These are phyloP conservation scores for Gymnocephalus cernua DNA, from an alignment of 2,113 vertebrate species.

Conservation along the genomic window DNA sequence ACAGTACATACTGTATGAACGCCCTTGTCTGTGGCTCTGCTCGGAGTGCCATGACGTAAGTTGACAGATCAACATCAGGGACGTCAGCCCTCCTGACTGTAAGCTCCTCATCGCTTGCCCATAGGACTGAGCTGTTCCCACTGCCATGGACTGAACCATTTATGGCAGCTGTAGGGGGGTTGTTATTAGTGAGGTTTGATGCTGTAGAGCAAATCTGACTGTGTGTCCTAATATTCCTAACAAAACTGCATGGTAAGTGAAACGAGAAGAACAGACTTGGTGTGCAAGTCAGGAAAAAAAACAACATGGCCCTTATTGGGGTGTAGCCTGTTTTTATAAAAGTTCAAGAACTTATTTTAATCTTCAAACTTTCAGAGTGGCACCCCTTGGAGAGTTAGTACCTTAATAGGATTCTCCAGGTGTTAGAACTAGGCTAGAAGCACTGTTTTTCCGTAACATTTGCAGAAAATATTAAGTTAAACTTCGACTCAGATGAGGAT, in stretches of 20 bases:
- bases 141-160: conserved; percentile 26
- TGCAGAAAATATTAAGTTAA: conserved; percentile 8
- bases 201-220: not conserved
- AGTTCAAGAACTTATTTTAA: conserved; percentile 17
- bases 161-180: conserved; percentile 16
- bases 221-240: not conserved
- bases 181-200: not conserved
- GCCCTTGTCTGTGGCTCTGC: conserved; percentile 28
- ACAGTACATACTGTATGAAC: not conserved
- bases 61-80: conserved; percentile 34
- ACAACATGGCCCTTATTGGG: not conserved
- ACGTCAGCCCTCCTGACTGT: conserved; percentile 32
- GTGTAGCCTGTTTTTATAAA: not conserved
- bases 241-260: conserved; percentile 2
- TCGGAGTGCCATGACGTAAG: conserved; percentile 34
- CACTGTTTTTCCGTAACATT: not conserved
- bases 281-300: not conserved
- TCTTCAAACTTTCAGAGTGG: conserved; percentile 10
- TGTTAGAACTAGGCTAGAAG: conserved; percentile 31
- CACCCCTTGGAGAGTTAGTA: conserved; percentile 14
- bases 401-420: conserved; percentile 28
- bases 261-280: not conserved
- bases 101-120: conserved; percentile 43
- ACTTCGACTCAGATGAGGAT: not conserved
- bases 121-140: conserved; percentile 46